Percentiles rank a stretch among this genome's conserved stretches.
phyloP scores from a whole-genome alignment of 2,888 invertebrate genomes.

The Drosophila paramelanica region DNA sequence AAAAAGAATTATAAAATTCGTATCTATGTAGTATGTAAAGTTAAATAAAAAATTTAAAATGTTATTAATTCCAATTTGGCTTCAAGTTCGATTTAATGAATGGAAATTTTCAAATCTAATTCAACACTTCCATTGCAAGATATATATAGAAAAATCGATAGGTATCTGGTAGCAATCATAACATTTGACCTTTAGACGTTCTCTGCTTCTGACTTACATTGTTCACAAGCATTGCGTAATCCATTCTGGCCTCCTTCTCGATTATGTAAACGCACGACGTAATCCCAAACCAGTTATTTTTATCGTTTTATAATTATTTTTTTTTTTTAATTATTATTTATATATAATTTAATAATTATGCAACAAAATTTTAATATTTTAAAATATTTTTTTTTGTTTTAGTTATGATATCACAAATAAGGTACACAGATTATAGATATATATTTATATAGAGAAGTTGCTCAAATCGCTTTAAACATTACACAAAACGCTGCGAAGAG shows the following conservation, averaged over 20 bases:
- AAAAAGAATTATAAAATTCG: too few species aligned
- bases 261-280: conserved; percentile 59
- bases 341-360: conserved; percentile 38
- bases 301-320: conserved; percentile 10
- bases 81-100: background rate
- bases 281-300: conserved; percentile 30
- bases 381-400: conserved; percentile 36
- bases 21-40: too few species aligned
- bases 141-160: conserved; percentile 24
- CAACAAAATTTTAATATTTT: conserved; percentile 52
- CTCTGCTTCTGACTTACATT: conserved; percentile 54
- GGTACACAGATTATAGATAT: conserved; percentile 76
- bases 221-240: conserved; percentile 63
- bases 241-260: conserved; percentile 53
- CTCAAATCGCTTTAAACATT: conserved; percentile 52
- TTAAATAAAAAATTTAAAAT: too few species aligned
- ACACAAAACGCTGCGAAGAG: conserved; percentile 59
- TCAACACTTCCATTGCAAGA: background rate
- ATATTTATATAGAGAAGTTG: conserved; percentile 36
- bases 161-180: background rate
- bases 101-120: background rate
- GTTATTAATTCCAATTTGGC: too few species aligned
- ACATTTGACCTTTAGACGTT: conserved; percentile 48
- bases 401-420: conserved; percentile 81
- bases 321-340: conserved; percentile 7